phyloP scores from a whole-genome alignment of 2,888 invertebrate species.

The Actias luna region DNA sequence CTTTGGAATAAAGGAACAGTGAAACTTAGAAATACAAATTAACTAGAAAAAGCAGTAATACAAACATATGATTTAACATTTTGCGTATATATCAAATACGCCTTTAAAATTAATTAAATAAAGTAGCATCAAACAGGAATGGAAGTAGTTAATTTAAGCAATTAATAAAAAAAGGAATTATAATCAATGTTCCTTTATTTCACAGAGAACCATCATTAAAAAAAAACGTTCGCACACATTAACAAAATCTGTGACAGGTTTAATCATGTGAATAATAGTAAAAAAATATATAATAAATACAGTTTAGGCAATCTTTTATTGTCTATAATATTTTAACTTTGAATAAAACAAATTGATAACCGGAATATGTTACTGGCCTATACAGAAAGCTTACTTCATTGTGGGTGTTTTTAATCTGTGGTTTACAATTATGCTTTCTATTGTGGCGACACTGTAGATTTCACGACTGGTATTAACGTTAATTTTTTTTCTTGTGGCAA shows the following conservation, averaged over 20 bases:
- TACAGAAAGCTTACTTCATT: slow-evolving; percentile 1
- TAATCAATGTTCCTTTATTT: neutral
- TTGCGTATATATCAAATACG: neutral
- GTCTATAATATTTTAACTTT: slow-evolving; percentile 22
- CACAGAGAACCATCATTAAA: neutral
- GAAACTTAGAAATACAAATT: neutral
- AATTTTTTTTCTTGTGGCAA: no score
- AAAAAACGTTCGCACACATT: neutral
- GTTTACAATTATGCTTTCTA: slow-evolving; percentile 25
- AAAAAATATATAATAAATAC: slow-evolving; percentile 15
- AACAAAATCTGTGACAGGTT: neutral
- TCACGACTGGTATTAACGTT: slow-evolving; percentile 30
- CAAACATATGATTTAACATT: neutral
- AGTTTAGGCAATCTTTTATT: slow-evolving; percentile 37
- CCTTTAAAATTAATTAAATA: neutral
- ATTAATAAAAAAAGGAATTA: neutral
- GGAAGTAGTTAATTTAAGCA: no score
- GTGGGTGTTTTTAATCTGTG: slow-evolving; percentile 2
- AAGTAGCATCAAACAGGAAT: no score
- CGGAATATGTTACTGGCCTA: neutral
- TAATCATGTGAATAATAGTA: neutral
- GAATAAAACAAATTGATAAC: neutral
- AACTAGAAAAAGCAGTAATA: neutral
- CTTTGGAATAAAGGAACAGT: neutral
- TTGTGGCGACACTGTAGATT: slow-evolving; percentile 40